Conservation (phyloP, 2,113 vertebrate species). For the Hypocryptadius cinnamomeus region DNA sequence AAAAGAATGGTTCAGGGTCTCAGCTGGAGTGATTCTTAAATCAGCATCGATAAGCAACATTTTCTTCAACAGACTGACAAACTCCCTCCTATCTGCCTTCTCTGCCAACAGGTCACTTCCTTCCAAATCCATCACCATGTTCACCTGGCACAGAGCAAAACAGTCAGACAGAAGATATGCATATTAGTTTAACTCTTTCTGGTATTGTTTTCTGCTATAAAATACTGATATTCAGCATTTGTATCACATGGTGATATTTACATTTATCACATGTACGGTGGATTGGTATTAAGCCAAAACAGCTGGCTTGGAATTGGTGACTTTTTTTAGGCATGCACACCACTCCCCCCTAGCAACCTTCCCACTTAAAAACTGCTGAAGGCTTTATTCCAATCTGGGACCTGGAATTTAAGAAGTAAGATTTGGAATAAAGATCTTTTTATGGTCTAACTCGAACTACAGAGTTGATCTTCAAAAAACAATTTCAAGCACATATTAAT, state of each 20-base stretch:
- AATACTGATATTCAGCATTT: background rate
- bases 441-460: background rate
- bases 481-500: background rate
- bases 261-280: rapidly evolving
- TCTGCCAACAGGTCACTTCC: constrained; percentile 94
- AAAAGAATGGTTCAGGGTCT: constrained; percentile 91
- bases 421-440: background rate
- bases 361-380: background rate
- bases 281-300: background rate
- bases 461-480: background rate
- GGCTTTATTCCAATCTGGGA: background rate
- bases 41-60: constrained; percentile 97
- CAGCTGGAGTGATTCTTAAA: constrained; percentile 87
- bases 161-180: background rate
- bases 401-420: background rate
- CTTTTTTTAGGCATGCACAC: background rate
- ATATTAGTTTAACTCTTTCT: background rate
- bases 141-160: constrained; percentile 79
- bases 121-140: constrained; percentile 98
- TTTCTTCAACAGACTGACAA: constrained; percentile 95
- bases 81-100: constrained; percentile 94
- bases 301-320: background rate
- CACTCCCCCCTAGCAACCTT: background rate
- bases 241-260: background rate
- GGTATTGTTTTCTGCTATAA: background rate